phyloP scores from a whole-genome alignment of 2,113 vertebrate species.

The Stictonetta naevosa region DNA sequence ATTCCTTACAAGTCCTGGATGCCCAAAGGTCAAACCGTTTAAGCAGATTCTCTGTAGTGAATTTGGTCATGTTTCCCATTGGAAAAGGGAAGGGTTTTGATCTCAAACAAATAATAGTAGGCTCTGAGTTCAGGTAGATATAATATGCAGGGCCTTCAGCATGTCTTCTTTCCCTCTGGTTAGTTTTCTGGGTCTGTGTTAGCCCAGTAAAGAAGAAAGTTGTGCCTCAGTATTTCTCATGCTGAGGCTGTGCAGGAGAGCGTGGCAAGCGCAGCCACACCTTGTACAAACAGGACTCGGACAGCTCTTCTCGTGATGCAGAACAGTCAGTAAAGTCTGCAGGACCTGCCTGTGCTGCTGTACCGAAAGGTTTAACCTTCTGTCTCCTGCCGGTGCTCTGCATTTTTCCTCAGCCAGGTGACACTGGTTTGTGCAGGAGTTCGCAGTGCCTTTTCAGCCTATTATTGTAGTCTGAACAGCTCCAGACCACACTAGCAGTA shows the following conservation, averaged over 20 bases:
- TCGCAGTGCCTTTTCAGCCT: neutral
- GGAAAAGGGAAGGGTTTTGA: neutral
- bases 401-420: neutral
- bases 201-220: neutral
- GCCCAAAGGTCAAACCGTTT: neutral
- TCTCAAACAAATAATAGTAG: neutral
- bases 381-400: fast-evolving
- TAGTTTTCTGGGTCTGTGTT: neutral
- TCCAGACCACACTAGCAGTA: neutral
- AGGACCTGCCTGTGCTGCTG: fast-evolving
- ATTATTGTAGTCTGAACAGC: neutral
- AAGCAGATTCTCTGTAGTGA: neutral
- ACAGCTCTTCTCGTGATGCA: neutral
- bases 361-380: neutral
- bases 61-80: neutral
- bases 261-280: neutral
- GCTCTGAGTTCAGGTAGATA: neutral
- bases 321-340: neutral
- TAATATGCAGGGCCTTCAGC: too few relatives aligned
- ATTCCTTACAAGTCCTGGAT: neutral
- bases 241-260: neutral
- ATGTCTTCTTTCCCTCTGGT: neutral
- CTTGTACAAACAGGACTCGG: neutral
- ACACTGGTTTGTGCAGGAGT: neutral
- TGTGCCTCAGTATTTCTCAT: fast-evolving